Percentiles rank a stretch among this genome's conserved stretches.
Evolutionary conservation across 2,888 invertebrate species (phyloP).

Genomic region (Psylliodes chrysocephalus): DNA sequence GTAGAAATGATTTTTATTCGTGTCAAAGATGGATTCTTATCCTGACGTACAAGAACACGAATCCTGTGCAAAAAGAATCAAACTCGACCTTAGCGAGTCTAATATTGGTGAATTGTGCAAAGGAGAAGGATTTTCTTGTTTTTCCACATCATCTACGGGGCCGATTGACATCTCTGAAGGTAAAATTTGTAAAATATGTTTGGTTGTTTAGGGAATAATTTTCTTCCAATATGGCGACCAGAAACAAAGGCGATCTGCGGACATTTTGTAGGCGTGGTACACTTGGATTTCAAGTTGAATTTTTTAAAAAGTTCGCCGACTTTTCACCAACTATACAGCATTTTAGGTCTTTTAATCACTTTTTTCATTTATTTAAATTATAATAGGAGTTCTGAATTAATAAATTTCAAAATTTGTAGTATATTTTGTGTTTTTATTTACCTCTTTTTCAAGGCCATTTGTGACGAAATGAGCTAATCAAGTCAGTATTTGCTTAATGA

Average conservation of each 20-base stretch:
- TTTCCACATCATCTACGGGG: conserved; percentile 56
- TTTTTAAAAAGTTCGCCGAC: conserved; percentile 37
- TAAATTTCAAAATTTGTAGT: conserved; percentile 34
- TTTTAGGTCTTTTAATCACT: conserved; percentile 26
- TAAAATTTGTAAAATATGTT: conserved; percentile 64
- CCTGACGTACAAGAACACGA: conserved; percentile 63
- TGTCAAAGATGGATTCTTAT: conserved; percentile 65
- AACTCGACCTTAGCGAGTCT: conserved; percentile 59
- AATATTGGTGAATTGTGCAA: conserved; percentile 61
- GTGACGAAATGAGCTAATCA: conserved; percentile 28
- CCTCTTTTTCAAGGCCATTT: conserved; percentile 49
- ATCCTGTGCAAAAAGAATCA: conserved; percentile 63
- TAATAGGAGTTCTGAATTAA: conserved; percentile 31
- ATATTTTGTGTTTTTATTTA: conserved; percentile 53
- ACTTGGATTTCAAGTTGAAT: conserved; percentile 43
- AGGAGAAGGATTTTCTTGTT: conserved; percentile 58
- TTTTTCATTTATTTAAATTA: conserved; percentile 28
- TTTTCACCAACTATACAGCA: conserved; percentile 25
- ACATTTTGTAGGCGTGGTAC: conserved; percentile 65
- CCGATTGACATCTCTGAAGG: conserved; percentile 62
- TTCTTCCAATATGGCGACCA: conserved; percentile 63
- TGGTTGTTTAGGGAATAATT: conserved; percentile 60
- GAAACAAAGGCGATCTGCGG: conserved; percentile 59
- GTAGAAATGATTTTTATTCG: conserved; percentile 57
- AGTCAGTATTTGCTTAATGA: conserved; percentile 22